Evolutionary conservation across 1,140 invertebrate genomes (phyloP), one percentile per base, ranked within the genome.

Genomic region (Atta texana): DNA sequence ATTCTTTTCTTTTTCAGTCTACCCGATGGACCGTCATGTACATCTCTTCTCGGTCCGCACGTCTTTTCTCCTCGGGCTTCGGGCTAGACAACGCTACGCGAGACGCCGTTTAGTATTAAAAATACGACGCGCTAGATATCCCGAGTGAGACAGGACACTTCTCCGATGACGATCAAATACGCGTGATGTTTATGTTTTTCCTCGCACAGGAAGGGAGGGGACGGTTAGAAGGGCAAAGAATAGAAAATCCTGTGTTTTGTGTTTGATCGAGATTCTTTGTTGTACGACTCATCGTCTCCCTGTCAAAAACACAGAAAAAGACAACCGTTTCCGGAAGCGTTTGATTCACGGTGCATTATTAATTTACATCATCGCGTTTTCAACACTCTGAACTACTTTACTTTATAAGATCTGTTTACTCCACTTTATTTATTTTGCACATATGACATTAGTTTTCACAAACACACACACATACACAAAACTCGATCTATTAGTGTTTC

Each of bases 121-220:
- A 84, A 51, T 57, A 51, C 69, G 57, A 61, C 55, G 49, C 69
- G 78, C 8, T 66, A 28, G 64, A 81, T 57, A 39, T 69, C 6
- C 7, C 28, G 21, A 28, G 8, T 44, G 8, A 44, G 14, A 71
- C 31, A 51, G 39, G 51, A 81, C 68, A 81, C 69, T 82, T 59
- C n/a, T 82, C 53, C 24, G 78, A 18, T 53, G 44, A 44, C 80
- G 69, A 71, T 69, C 64, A 49, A 57, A 31, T 68, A 57, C 31
- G 64, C 78, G 49, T 21, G 31, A 74, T 84, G 69, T 84, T 84
- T 84, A 84, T 74, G 69, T 84, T 84, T 31, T n/a, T 28, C 21
- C 2, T 6, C n/a, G 55, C 51, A 24, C 6, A 18, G 44, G 14
- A 12, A 5, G 8, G 55, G 5, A 10, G 12, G 61, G 31, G 76